These are phyloP conservation scores for Porites divaricata DNA, from an alignment of 92 coral and sea anemone species.

Conservation along the genomic window DNA sequence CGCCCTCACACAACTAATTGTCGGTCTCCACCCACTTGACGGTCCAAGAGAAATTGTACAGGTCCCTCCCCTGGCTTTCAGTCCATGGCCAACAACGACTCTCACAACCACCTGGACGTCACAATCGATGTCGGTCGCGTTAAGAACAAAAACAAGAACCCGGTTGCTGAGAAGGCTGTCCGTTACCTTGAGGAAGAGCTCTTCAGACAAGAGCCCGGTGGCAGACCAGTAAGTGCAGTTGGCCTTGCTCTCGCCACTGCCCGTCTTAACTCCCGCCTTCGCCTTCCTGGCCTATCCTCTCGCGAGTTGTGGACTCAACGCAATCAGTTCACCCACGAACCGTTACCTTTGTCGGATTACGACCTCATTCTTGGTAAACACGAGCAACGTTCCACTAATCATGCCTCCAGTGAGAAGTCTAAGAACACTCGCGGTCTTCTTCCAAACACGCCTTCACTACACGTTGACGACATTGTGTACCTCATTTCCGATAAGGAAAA, in stretches of 20 bases:
- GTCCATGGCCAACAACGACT: constrained; percentile 8
- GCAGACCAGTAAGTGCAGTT: neutral
- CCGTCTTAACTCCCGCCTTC: constrained; percentile 43
- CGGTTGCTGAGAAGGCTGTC: constrained; percentile 62
- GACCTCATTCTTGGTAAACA: constrained; percentile 23
- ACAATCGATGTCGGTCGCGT: constrained; percentile 37
- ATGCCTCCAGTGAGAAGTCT: constrained; percentile 47
- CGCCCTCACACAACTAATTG: neutral
- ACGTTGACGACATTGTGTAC: constrained; percentile 30
- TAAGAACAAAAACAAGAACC: constrained; percentile 42
- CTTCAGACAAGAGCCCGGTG: constrained; percentile 55
- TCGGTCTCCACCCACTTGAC: constrained; percentile 40
- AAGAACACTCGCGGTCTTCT: constrained; percentile 22
- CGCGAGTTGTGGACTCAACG: constrained; percentile 31
- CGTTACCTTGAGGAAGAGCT: constrained; percentile 60
- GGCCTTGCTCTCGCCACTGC: constrained; percentile 43
- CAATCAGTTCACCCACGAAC: constrained; percentile 12
- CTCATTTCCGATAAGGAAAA: constrained; percentile 38
- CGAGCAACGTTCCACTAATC: constrained; percentile 30
- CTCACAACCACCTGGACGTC: constrained; percentile 36
- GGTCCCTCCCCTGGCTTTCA: constrained; percentile 35
- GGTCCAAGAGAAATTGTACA: constrained; percentile 56
- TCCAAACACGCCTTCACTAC: constrained; percentile 3
- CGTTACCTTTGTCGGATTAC: constrained; percentile 11
- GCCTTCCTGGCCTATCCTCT: constrained; percentile 35